Conservation (phyloP, 2,888 invertebrate genomes). For the Amaurobius ferox region DNA sequence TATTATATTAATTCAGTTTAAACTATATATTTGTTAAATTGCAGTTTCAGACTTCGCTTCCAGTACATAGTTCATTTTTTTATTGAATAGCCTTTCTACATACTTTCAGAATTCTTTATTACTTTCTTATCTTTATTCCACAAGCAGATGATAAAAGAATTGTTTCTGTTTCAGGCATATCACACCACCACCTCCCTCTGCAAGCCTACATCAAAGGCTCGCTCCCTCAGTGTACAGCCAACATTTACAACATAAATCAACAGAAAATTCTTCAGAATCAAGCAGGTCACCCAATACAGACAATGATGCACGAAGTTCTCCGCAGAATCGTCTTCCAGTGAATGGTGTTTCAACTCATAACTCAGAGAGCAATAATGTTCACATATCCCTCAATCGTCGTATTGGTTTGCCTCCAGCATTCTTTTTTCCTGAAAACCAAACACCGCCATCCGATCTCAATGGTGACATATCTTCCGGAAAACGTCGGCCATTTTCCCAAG, state of each 20-base stretch:
- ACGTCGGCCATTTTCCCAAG: conserved; percentile 39
- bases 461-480: conserved; percentile 11
- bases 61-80: too few species aligned
- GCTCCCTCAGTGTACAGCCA: conserved; percentile 44
- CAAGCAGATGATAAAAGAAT: too few species aligned
- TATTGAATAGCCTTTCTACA: too few species aligned
- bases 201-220: conserved; percentile 51
- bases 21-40: too few species aligned
- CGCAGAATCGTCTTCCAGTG: conserved; percentile 39
- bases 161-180: conserved; percentile 12
- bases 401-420: conserved; percentile 91
- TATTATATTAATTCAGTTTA: too few species aligned
- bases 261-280: neutral
- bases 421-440: conserved; percentile 82
- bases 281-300: conserved; percentile 1
- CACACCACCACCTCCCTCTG: conserved; percentile 35
- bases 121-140: too few species aligned
- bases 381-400: conserved; percentile 84
- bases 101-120: too few species aligned
- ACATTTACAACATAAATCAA: conserved; percentile 31
- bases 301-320: conserved; percentile 23
- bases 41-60: too few species aligned
- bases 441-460: conserved; percentile 74
- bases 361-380: conserved; percentile 77
- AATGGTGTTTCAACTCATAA: conserved; percentile 17